Conservation (phyloP, 2,113 vertebrate species). For the Sorex araneus region DNA sequence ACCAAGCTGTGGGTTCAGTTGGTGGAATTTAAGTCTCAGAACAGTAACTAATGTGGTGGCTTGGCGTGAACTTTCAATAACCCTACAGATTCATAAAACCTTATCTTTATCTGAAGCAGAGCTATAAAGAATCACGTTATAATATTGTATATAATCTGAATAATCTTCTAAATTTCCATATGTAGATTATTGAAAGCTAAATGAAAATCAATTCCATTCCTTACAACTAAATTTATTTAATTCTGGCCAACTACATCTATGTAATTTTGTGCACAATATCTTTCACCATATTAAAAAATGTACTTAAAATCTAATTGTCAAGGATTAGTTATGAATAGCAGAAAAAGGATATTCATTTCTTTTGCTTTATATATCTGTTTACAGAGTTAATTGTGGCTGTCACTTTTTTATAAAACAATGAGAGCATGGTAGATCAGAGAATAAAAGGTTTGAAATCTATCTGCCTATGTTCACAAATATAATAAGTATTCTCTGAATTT, state of each 20-base stretch:
- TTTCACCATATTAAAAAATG: not conserved
- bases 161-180: not conserved
- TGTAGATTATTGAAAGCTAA: slow-evolving; percentile 7
- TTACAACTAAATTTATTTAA: not conserved
- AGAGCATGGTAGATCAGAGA: not conserved
- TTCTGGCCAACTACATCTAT: fast-evolving
- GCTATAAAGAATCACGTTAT: not conserved
- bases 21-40: slow-evolving; percentile 67
- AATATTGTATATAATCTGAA: not conserved
- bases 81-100: not conserved
- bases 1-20: not conserved
- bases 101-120: not conserved
- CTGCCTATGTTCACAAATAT: too few species aligned
- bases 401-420: not conserved
- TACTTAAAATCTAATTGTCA: not conserved
- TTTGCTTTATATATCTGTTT: not conserved
- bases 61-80: slow-evolving; percentile 54
- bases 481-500: not conserved
- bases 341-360: not conserved
- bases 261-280: not conserved
- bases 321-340: not conserved
- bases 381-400: not conserved
- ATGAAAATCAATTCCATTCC: not conserved
- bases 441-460: not conserved
- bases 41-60: slow-evolving; percentile 39